These are phyloP conservation scores for Oostethus manadensis DNA, from an alignment of 2,113 vertebrate species.

Conservation along the genomic window DNA sequence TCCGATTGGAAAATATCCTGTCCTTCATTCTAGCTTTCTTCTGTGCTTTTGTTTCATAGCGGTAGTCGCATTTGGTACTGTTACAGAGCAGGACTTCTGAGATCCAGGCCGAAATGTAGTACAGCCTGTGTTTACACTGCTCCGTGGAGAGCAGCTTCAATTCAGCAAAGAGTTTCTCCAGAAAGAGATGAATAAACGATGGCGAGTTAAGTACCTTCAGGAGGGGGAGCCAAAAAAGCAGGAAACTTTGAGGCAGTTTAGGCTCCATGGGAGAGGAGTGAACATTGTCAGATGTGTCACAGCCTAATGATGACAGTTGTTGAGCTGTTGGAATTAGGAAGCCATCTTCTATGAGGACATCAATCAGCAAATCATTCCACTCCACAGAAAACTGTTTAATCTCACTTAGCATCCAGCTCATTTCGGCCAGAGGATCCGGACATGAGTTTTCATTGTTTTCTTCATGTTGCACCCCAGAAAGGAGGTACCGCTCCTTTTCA, in stretches of 20 bases:
- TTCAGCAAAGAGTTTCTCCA: conserved; percentile 84
- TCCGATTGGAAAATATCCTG: conserved; percentile 73
- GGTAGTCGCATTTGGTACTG: conserved; percentile 59
- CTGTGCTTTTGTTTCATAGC: conserved; percentile 60
- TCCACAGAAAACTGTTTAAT: conserved; percentile 81
- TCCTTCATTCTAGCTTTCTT: conserved; percentile 68
- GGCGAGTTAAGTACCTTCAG: conserved; percentile 77
- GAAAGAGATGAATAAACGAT: conserved; percentile 77
- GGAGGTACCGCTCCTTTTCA: conserved; percentile 81
- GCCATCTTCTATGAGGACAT: conserved; percentile 82
- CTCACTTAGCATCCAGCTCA: conserved; percentile 84
- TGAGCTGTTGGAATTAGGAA: conserved; percentile 86
- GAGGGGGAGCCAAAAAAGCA: conserved; percentile 89
- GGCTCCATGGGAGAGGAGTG: conserved; percentile 18
- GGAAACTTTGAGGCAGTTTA: conserved; percentile 71
- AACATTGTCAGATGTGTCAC: conserved; percentile 57
- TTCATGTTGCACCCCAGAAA: conserved; percentile 26
- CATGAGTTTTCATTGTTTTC: conserved; percentile 57
- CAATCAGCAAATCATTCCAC: conserved; percentile 73
- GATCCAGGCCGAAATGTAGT: conserved; percentile 85
- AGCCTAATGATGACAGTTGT: conserved; percentile 80
- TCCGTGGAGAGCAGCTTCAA: conserved; percentile 70
- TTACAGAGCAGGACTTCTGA: conserved; percentile 80
- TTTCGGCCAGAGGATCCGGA: conserved; percentile 71
- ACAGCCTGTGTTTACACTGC: conserved; percentile 60